These are phyloP conservation scores for Atractosteus spatula DNA, from an alignment of 2,113 vertebrate species.

Conservation along the genomic window DNA sequence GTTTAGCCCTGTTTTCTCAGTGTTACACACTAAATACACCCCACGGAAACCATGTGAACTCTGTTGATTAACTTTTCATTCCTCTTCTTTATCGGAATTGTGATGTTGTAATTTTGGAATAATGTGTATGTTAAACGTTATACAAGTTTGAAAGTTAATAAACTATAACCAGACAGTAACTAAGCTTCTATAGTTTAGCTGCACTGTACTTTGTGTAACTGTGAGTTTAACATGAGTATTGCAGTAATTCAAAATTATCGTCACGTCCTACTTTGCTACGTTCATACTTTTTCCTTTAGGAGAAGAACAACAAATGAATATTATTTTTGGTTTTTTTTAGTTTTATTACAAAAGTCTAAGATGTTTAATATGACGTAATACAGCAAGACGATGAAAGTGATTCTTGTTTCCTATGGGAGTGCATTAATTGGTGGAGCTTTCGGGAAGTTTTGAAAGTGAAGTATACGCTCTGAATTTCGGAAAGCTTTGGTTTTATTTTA, in stretches of 20 bases:
- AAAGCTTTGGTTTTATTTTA: no score
- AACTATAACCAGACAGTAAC: not conserved
- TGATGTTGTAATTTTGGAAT: not conserved
- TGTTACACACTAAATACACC: slow-evolving; percentile 8
- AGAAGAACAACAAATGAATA: no score
- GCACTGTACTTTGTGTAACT: no score
- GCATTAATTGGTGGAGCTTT: slow-evolving; percentile 6
- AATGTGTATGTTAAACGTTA: not conserved
- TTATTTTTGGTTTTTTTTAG: slow-evolving; percentile 40
- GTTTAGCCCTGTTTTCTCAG: slow-evolving; percentile 5
- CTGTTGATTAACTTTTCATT: no score
- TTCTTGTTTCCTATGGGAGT: slow-evolving; percentile 13
- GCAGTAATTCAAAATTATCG: no score
- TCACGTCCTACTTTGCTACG: no score
- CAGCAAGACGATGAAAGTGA: not conserved
- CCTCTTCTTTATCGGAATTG: not conserved
- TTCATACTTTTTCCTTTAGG: not conserved
- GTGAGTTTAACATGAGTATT: no score
- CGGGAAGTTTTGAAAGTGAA: slow-evolving; percentile 19
- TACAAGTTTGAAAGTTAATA: not conserved
- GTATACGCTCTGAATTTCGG: not conserved
- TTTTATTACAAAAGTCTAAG: slow-evolving; percentile 21
- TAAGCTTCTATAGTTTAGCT: not conserved
- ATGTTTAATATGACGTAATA: slow-evolving; percentile 9
- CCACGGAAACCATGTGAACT: no score